Percentiles rank a stretch among this genome's conserved stretches.
phyloP scores from a whole-genome alignment of 2,797 vertebrate genomes.

The Hippopotamyrus pictus region DNA sequence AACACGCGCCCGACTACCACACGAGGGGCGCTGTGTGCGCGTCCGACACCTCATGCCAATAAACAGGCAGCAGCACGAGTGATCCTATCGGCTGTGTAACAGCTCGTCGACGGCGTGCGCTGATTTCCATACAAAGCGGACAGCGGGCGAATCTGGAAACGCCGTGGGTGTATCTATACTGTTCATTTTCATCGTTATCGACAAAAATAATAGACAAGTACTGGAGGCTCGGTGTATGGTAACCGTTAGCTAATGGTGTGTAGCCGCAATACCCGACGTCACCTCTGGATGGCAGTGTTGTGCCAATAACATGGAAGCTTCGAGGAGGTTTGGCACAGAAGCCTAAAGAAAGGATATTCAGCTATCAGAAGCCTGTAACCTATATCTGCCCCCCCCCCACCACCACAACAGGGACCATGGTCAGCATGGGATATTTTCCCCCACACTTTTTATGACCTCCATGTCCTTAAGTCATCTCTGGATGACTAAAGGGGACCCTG shows the following conservation, averaged over 20 bases:
- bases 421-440: background rate
- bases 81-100: background rate
- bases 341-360: background rate
- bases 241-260: background rate
- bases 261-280: conserved; percentile 25
- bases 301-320: conserved; percentile 40
- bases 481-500: background rate
- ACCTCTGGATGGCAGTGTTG: conserved; percentile 64
- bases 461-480: background rate
- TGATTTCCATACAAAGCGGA: background rate
- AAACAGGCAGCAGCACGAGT: background rate
- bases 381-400: background rate
- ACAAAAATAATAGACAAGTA: background rate
- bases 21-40: background rate
- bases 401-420: no score
- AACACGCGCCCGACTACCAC: background rate
- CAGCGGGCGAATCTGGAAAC: background rate
- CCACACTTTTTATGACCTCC: background rate
- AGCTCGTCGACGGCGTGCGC: background rate
- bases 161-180: background rate
- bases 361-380: background rate
- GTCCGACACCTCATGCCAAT: background rate
- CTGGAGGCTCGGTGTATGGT: background rate
- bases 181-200: background rate
- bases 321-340: background rate